phyloP scores from a whole-genome alignment of 2,888 invertebrate species.

The Macaria notata region DNA sequence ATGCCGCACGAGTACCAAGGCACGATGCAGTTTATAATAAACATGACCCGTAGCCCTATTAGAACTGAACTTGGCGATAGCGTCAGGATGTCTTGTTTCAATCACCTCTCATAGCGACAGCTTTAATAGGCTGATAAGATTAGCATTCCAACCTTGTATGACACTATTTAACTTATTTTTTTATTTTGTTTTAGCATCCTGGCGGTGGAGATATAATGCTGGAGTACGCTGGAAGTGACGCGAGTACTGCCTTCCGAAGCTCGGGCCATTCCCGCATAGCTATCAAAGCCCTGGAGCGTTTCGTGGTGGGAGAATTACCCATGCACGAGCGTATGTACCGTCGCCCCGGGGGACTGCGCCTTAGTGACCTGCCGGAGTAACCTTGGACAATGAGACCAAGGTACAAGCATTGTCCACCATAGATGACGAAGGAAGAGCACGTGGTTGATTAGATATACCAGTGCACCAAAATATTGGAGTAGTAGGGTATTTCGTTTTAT shows the following conservation, averaged over 20 bases:
- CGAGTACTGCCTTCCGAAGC: conserved; percentile 90
- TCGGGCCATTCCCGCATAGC: conserved; percentile 89
- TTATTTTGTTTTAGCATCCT: conserved; percentile 85
- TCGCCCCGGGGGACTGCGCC: conserved; percentile 80
- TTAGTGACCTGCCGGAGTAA: conserved; percentile 82
- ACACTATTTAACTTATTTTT: background rate
- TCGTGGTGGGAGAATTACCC: conserved; percentile 89
- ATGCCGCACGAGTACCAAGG: background rate
- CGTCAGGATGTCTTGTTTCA: background rate
- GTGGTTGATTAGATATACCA: too few relatives aligned
- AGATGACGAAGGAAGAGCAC: too few relatives aligned
- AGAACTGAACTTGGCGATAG: background rate
- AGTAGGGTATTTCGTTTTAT: too few relatives aligned
- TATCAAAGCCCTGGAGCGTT: conserved; percentile 84
- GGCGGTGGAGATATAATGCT: conserved; percentile 91
- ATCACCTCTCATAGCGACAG: background rate
- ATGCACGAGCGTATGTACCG: conserved; percentile 88
- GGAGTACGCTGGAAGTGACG: conserved; percentile 93
- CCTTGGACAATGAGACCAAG: too few relatives aligned
- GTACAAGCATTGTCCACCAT: too few relatives aligned
- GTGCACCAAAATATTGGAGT: too few relatives aligned
- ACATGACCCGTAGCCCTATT: background rate
- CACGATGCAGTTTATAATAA: background rate
- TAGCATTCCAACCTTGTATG: background rate
- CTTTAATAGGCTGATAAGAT: background rate